phyloP scores from a whole-genome alignment of 2,888 invertebrate species.

The Chloroclystis v-ata region DNA sequence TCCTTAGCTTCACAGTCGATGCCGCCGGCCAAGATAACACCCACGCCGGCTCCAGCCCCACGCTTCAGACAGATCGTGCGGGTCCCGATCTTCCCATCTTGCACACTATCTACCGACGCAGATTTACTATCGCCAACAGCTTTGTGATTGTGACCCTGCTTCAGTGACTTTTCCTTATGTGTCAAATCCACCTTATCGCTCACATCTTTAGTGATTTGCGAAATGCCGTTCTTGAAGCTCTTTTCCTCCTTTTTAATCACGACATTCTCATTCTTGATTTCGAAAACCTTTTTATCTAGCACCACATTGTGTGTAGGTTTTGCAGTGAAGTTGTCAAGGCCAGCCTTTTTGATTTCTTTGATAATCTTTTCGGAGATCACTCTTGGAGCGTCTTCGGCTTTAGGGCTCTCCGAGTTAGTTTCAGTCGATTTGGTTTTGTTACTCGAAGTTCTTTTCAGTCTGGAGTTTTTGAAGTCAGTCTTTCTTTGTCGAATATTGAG shows the following conservation, averaged over 20 bases:
- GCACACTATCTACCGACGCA: constrained; percentile 31
- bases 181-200: constrained; percentile 24
- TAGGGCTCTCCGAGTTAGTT: constrained; percentile 45
- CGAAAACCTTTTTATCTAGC: constrained; percentile 36
- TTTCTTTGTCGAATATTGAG: constrained; percentile 65
- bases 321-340: constrained; percentile 47
- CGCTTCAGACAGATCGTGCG: constrained; percentile 56
- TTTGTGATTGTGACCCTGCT: constrained; percentile 28
- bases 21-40: constrained; percentile 92
- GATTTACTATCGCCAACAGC: constrained; percentile 33
- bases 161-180: constrained; percentile 33
- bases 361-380: constrained; percentile 57
- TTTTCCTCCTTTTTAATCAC: constrained; percentile 36
- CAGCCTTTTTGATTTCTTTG: constrained; percentile 59
- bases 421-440: constrained; percentile 63
- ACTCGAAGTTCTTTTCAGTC: constrained; percentile 64
- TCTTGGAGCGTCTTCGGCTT: constrained; percentile 55
- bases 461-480: constrained; percentile 66
- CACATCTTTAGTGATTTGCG: constrained; percentile 31
- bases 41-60: constrained; percentile 82
- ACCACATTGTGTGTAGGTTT: constrained; percentile 22
- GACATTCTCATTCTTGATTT: constrained; percentile 34
- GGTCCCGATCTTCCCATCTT: constrained; percentile 44
- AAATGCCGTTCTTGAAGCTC: constrained; percentile 31
- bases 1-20: constrained; percentile 94